These are phyloP conservation scores for Bambusicola thoracicus DNA, from an alignment of 2,113 vertebrate genomes.

Conservation along the genomic window DNA sequence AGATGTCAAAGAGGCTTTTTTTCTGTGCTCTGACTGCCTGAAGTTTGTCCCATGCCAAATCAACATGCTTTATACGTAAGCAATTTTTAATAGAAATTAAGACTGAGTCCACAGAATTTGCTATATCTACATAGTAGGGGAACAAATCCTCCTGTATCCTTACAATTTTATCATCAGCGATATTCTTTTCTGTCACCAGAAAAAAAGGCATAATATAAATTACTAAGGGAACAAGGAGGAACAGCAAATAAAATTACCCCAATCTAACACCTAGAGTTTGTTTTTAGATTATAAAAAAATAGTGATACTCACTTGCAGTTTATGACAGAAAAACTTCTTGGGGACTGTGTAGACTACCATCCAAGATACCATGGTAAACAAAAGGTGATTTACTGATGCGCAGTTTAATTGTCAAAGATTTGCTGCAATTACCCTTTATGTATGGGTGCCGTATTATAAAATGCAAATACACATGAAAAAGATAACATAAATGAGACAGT, in stretches of 20 bases:
- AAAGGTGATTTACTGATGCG: not conserved
- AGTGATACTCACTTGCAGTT: not conserved
- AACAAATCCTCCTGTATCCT: not conserved
- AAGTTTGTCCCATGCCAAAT: not conserved
- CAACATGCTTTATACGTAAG: not conserved
- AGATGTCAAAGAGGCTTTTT: not conserved
- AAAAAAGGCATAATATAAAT: not conserved
- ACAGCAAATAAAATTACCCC: not conserved
- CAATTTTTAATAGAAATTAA: not conserved
- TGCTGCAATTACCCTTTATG: not conserved
- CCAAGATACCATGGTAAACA: not conserved
- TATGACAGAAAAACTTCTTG: not conserved
- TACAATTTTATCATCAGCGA: not conserved
- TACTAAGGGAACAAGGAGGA: not conserved
- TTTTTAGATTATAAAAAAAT: not conserved
- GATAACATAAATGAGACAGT: not conserved
- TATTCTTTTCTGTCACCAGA: not conserved
- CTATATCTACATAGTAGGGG: not conserved
- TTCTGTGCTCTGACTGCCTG: not conserved
- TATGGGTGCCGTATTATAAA: not conserved
- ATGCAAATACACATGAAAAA: not conserved
- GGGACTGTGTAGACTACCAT: not conserved
- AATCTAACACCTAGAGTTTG: not conserved
- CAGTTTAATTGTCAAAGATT: not conserved
- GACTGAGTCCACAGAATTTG: not conserved